Conservation (phyloP, 2,797 vertebrate species). For the Cossypha heuglini region DNA sequence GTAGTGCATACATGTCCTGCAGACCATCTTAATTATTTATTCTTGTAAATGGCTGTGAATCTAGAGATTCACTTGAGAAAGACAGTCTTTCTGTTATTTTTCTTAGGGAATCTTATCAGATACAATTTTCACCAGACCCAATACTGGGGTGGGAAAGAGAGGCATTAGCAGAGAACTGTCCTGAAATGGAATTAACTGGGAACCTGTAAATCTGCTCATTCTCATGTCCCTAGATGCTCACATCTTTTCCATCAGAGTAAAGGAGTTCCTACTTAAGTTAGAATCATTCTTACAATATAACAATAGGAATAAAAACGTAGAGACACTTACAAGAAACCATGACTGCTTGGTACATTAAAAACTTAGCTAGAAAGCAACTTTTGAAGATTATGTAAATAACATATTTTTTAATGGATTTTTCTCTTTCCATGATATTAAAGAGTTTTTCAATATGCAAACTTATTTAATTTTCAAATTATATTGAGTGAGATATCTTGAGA, state of each 20-base stretch:
- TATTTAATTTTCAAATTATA: not conserved
- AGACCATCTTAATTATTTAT: not conserved
- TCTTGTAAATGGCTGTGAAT: not conserved
- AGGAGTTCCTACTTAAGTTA: not conserved
- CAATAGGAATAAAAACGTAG: not conserved
- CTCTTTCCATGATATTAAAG: not conserved
- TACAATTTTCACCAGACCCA: not conserved
- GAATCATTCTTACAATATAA: not conserved
- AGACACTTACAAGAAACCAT: not conserved
- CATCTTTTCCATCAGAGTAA: not conserved
- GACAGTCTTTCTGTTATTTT: not conserved
- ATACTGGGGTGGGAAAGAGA: not conserved
- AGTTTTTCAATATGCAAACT: not conserved
- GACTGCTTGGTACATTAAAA: not conserved
- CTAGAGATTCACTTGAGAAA: not conserved
- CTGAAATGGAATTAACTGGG: not conserved
- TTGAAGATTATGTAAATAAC: not conserved
- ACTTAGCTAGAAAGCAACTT: not conserved
- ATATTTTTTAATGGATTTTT: not conserved
- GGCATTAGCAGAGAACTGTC: not conserved
- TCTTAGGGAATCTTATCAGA: not conserved
- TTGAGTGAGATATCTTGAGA: accelerated
- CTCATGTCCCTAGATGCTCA: not conserved
- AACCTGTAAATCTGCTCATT: not conserved
- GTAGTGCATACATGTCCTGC: accelerated